phyloP scores from a whole-genome alignment of 2,113 vertebrate species.

The Amazona guildingii region DNA sequence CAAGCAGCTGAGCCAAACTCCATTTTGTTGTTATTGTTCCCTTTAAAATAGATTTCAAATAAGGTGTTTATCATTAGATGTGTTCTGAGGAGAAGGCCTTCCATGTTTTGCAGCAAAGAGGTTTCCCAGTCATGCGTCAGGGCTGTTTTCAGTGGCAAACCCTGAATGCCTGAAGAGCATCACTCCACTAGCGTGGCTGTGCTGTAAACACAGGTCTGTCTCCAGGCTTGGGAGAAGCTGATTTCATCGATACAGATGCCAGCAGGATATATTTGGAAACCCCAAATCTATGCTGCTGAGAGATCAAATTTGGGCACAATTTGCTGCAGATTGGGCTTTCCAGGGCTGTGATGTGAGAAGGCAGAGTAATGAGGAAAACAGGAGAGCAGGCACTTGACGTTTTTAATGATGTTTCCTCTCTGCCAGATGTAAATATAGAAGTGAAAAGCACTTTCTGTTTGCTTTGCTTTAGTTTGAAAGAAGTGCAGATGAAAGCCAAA shows the following conservation, averaged over 20 bases:
- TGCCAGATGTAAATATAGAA: conserved; percentile 35
- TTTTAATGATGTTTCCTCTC: conserved; percentile 13
- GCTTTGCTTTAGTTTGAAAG: conserved; percentile 43
- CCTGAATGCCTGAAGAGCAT: neutral
- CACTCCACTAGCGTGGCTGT: rapidly evolving
- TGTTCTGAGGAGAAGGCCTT: neutral
- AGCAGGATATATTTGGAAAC: neutral
- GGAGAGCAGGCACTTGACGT: conserved; percentile 3
- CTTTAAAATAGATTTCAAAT: neutral
- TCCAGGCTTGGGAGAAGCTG: conserved; percentile 1
- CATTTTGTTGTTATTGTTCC: neutral
- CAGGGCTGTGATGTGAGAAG: neutral
- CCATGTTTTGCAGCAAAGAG: neutral
- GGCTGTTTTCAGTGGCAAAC: neutral
- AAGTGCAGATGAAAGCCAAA: neutral
- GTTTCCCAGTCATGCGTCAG: neutral
- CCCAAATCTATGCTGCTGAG: conserved; percentile 6
- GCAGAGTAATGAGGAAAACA: neutral
- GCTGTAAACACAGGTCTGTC: neutral
- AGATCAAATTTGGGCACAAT: neutral
- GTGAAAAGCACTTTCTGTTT: neutral
- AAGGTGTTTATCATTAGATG: neutral
- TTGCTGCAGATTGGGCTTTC: conserved; percentile 32
- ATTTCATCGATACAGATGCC: neutral
- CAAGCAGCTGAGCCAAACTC: conserved; percentile 1